phyloP scores from a whole-genome alignment of 1,140 invertebrate genomes.

The Sipha flava region DNA sequence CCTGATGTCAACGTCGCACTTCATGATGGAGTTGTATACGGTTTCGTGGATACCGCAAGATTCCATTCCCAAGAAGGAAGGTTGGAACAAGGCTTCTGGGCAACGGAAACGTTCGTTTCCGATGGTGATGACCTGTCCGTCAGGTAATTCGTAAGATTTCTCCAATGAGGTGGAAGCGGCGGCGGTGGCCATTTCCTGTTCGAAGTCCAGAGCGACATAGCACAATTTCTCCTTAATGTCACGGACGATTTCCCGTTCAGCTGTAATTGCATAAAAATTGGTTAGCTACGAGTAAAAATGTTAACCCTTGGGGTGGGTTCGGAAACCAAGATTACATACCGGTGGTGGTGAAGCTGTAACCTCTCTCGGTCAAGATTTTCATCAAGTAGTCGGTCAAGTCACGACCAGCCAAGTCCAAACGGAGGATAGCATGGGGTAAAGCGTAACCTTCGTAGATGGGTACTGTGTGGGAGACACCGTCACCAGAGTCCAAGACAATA shows the following conservation, averaged over 20 bases:
- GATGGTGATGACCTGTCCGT: constrained; percentile 72
- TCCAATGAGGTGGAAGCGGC: constrained; percentile 67
- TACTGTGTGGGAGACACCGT: constrained; percentile 80
- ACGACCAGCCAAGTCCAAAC: constrained; percentile 80
- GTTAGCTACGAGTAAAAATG: background rate
- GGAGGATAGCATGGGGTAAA: constrained; percentile 70
- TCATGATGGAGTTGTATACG: constrained; percentile 84
- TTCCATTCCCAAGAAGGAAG: constrained; percentile 72
- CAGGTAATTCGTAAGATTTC: constrained; percentile 73
- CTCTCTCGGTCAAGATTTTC: constrained; percentile 79
- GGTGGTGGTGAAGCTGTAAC: constrained; percentile 60
- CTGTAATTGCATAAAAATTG: constrained; percentile 48
- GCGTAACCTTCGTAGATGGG: constrained; percentile 72
- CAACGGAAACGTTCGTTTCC: constrained; percentile 82
- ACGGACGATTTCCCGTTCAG: constrained; percentile 91
- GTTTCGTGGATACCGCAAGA: constrained; percentile 75
- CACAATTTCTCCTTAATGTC: constrained; percentile 92
- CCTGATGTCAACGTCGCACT: constrained; percentile 79
- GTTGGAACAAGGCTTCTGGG: constrained; percentile 77
- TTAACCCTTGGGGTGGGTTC: background rate
- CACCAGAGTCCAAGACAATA: constrained; percentile 67
- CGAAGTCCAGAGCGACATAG: constrained; percentile 71
- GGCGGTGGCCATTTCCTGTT: constrained; percentile 82
- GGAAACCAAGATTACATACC: constrained; percentile 40
- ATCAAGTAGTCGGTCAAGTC: constrained; percentile 82